These are phyloP conservation scores for Gambelia wislizenii DNA, from an alignment of 2,797 vertebrate species.

Conservation along the genomic window DNA sequence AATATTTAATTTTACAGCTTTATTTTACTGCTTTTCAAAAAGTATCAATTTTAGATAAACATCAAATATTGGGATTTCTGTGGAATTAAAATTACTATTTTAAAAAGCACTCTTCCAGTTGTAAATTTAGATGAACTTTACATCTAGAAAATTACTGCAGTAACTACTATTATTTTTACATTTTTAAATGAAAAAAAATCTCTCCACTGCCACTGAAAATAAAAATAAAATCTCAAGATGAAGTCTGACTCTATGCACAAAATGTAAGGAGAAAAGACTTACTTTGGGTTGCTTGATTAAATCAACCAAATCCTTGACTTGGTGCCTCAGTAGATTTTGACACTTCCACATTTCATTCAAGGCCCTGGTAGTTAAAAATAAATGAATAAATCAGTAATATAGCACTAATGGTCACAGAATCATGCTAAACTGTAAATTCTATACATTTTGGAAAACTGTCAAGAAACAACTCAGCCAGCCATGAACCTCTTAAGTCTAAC, in stretches of 20 bases:
- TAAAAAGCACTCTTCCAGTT: neutral
- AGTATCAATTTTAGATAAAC: neutral
- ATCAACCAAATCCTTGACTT: conserved; percentile 96
- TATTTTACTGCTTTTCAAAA: neutral
- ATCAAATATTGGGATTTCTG: too few relatives aligned
- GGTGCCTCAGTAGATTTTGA: conserved; percentile 93
- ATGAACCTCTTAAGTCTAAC: neutral
- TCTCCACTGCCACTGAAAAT: neutral
- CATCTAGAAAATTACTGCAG: neutral
- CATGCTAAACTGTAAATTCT: neutral
- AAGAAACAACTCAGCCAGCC: neutral
- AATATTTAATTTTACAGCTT: too few relatives aligned
- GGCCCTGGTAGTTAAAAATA: conserved; percentile 81
- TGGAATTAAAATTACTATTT: neutral
- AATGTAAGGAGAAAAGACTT: conserved; percentile 59
- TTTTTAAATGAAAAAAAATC: neutral
- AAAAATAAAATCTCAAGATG: neutral
- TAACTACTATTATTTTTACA: neutral
- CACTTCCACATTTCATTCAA: conserved; percentile 99
- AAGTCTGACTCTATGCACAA: neutral
- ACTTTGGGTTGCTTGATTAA: conserved; percentile 96
- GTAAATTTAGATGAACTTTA: neutral
- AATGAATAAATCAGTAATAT: conserved; percentile 7
- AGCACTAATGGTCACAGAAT: neutral
- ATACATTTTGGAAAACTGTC: neutral